Percentiles rank a stretch among this genome's conserved stretches.
Conservation (phyloP, 2,113 vertebrate species). For the Dasyornis broadbenti region DNA sequence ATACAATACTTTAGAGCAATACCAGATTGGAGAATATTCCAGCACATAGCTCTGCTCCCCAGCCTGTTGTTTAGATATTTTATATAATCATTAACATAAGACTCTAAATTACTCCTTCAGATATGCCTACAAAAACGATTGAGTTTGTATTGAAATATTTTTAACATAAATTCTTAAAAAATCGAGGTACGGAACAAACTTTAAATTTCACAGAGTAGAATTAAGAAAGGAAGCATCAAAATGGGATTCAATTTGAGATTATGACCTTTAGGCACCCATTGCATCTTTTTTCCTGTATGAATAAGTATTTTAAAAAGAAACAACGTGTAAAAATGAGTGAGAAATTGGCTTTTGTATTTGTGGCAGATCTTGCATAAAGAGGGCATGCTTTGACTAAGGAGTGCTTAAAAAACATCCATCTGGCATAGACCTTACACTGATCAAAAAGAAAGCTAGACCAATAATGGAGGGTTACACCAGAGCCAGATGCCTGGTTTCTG, state of each 20-base stretch:
- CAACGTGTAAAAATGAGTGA: not conserved
- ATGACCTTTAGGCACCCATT: not conserved
- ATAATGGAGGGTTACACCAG: rapidly evolving
- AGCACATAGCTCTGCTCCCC: not conserved
- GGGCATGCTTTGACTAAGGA: not conserved
- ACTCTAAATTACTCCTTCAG: not conserved
- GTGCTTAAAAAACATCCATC: not conserved
- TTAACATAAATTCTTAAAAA: not conserved
- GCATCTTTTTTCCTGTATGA: not conserved
- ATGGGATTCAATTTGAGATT: not conserved
- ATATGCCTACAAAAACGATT: not conserved
- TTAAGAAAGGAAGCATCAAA: not conserved
- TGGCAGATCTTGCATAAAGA: not conserved
- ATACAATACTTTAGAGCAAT: not conserved
- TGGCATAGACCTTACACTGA: not conserved
- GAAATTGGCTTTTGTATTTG: not conserved
- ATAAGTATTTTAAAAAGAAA: not conserved
- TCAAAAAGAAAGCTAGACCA: not conserved
- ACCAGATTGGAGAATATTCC: not conserved
- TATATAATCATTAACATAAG: not conserved
- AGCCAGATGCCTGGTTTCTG: not conserved
- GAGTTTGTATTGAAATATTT: not conserved
- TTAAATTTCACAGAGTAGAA: not conserved
- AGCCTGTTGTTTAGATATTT: not conserved
- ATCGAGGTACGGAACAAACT: not conserved